phyloP scores from a whole-genome alignment of 30 jellyfish, hydroid and myxozoan genomes.

The Turritopsis rubra region DNA sequence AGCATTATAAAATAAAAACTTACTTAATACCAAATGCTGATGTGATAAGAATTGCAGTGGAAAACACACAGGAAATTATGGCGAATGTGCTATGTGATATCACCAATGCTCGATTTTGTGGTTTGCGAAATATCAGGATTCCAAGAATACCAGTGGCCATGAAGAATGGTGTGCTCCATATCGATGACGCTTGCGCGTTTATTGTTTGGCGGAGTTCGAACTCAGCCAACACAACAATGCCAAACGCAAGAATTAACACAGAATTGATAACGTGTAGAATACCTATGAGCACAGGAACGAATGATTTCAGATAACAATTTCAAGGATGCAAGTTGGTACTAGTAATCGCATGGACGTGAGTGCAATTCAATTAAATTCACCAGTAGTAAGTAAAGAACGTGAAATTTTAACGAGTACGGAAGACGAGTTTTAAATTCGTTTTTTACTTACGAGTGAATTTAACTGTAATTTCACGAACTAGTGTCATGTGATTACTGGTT shows the following conservation, averaged over 20 bases:
- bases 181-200: not conserved
- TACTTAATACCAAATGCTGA: not conserved
- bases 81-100: not conserved
- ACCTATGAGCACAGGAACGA: too few species aligned
- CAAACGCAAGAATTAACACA: not conserved
- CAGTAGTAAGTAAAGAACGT: too few species aligned
- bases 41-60: not conserved
- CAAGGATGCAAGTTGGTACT: too few species aligned
- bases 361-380: too few species aligned
- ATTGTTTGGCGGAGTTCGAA: not conserved
- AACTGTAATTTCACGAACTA: too few species aligned
- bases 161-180: not conserved
- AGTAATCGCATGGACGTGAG: too few species aligned
- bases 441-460: too few species aligned
- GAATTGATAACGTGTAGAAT: not conserved
- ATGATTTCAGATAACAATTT: too few species aligned
- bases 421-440: too few species aligned
- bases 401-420: too few species aligned
- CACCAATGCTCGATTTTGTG: not conserved
- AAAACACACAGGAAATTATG: not conserved
- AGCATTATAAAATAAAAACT: too few species aligned
- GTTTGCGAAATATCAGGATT: not conserved
- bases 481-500: too few species aligned
- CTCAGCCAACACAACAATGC: not conserved
- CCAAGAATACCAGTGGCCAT: not conserved